Evolutionary conservation across 2,113 vertebrate genomes (phyloP), one percentile per base, ranked within the genome.

Genomic region (Stigmatopora nigra): DNA sequence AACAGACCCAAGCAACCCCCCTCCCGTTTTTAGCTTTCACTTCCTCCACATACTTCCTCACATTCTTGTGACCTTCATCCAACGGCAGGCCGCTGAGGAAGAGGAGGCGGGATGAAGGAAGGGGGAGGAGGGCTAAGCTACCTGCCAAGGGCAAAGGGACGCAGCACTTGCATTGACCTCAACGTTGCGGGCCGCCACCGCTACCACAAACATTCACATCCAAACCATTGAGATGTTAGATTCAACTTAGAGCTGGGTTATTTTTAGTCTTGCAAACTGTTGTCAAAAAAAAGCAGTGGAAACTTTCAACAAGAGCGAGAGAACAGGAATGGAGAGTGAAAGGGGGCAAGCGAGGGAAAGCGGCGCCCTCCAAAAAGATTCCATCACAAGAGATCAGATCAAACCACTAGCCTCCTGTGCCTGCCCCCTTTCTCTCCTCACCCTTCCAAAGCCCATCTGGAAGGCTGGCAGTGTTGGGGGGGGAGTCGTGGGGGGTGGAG

Each of bases 11-110:
- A 13, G 12, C 14, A 19, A 12, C 53, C 46, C 15, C 15, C 46
- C 46, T 13, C n/a, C 22, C 25, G 11, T 16, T 20, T 80, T 74
- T 72, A 60, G 59, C 68, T 65, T 64, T 75, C 75, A 58, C 76
- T 64, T 61, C 63, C 64, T 52, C 64, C 63, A 53, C 67, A 68
- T 56, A 64, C 73, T 75, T 71, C 73, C 61, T 89, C 84, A 84
- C 88, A 88, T 91, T 90, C 86, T 84, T 76, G 76, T 90, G 90
- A 92, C 90, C 91, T 92, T 91, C 89, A 89, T 88, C 80, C 76
- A 65, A 65, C 35, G 79, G 81, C 78, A 85, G 83, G 85, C 87
- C 86, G 36, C 57, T 1, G 17, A 38, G 36, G 57, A 59, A 7
- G 59, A 56, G 20, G 53, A 56, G 52, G 52, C 20, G 53, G 53